phyloP scores from a whole-genome alignment of 2,113 vertebrate genomes.

The Barnardius zonarius region DNA sequence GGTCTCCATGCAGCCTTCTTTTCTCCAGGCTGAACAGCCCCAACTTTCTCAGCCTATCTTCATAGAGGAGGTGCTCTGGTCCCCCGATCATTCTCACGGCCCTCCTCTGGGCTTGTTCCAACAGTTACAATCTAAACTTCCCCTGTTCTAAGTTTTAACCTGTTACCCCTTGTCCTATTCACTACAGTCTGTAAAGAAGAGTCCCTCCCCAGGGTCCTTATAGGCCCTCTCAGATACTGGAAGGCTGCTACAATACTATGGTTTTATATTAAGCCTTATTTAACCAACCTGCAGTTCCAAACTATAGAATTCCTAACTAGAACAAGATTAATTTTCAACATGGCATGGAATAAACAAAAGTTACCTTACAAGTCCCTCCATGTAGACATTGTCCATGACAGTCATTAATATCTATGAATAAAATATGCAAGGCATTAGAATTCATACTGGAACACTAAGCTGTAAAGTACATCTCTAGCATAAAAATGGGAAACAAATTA shows the following conservation, averaged over 20 bases:
- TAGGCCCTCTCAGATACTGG: not conserved
- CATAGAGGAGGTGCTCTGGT: too few relatives aligned
- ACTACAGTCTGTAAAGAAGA: not conserved
- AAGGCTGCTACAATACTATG: not conserved
- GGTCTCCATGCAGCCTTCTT: too few relatives aligned
- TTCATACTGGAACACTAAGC: not conserved
- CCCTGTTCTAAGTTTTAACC: not conserved
- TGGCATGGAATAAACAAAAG: not conserved
- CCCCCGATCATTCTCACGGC: too few relatives aligned
- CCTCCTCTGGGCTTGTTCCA: too few relatives aligned
- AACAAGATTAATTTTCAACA: not conserved
- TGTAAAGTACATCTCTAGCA: not conserved
- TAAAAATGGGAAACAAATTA: not conserved
- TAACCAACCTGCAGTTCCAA: not conserved
- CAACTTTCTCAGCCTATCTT: too few relatives aligned
- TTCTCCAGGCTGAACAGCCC: too few relatives aligned
- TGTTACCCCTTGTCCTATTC: not conserved
- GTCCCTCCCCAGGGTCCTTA: not conserved
- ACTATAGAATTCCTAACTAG: not conserved
- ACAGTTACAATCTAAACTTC: not conserved
- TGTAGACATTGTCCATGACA: conserved; percentile 92
- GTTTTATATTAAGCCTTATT: not conserved
- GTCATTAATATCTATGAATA: conserved; percentile 80
- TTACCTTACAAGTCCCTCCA: conserved; percentile 90
- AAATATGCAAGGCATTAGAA: conserved; percentile 34